Conservation (phyloP, 2,888 invertebrate species). For the Xylophagus ater region DNA sequence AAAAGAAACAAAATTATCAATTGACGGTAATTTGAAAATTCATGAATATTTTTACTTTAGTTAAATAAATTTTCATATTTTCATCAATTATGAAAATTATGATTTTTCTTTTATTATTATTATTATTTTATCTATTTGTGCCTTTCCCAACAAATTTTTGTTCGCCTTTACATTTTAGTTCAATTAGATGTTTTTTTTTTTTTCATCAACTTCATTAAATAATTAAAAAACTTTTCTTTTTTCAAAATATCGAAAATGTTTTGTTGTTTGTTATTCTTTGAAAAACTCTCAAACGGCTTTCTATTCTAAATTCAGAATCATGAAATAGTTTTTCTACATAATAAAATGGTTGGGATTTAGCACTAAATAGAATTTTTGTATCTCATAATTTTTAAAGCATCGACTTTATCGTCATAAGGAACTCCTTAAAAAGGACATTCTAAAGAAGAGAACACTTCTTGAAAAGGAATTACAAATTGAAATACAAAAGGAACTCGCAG, state of each 20-base stretch:
- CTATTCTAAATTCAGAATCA: too few species aligned
- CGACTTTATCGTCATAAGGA: constrained; percentile 81
- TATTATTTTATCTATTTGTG: constrained; percentile 12
- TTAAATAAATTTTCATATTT: constrained; percentile 1
- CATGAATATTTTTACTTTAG: not conserved
- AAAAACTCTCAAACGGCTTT: too few species aligned
- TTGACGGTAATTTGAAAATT: constrained; percentile 17
- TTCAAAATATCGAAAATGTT: too few species aligned
- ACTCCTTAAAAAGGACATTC: constrained; percentile 82
- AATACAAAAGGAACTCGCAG: constrained; percentile 71
- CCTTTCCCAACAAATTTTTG: constrained; percentile 14
- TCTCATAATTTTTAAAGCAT: constrained; percentile 46
- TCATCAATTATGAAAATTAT: not conserved
- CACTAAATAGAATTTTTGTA: constrained; percentile 16
- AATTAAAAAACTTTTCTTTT: too few species aligned
- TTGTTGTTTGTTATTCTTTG: constrained; percentile 3
- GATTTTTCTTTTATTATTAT: not conserved
- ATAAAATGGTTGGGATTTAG: constrained; percentile 14
- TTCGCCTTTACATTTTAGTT: constrained; percentile 7
- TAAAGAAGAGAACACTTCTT: constrained; percentile 77
- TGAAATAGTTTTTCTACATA: too few species aligned
- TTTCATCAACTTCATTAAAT: too few species aligned
- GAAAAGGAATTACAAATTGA: constrained; percentile 83
- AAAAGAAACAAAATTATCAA: constrained; percentile 19
- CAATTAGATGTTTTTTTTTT: constrained; percentile 5